These are phyloP conservation scores for Perca flavescens DNA, from an alignment of 2,113 vertebrate genomes.

Conservation along the genomic window DNA sequence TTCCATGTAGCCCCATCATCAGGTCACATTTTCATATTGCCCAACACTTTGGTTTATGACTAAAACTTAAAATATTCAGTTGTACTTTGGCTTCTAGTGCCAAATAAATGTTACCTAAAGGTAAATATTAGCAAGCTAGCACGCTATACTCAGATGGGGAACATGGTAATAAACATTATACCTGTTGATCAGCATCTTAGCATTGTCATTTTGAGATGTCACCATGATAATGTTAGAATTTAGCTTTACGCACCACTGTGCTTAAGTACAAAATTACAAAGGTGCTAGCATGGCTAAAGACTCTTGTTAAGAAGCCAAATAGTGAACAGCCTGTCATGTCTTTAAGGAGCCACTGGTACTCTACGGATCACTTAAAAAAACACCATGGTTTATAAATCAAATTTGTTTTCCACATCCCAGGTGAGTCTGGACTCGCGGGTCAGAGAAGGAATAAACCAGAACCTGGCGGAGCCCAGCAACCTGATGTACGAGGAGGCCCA, in stretches of 20 bases:
- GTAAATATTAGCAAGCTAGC: neutral
- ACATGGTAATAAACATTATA: neutral
- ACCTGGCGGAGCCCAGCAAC: slow-evolving; percentile 91
- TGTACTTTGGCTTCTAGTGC: too few species aligned
- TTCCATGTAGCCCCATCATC: neutral
- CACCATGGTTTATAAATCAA: too few species aligned
- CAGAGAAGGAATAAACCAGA: slow-evolving; percentile 94
- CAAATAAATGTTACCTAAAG: neutral
- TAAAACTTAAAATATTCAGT: too few species aligned
- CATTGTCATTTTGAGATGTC: neutral
- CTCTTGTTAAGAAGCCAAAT: too few species aligned
- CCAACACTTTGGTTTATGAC: too few species aligned
- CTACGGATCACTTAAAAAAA: neutral
- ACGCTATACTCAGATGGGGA: neutral
- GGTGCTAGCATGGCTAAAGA: too few species aligned
- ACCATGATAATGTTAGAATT: neutral
- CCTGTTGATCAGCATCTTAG: neutral
- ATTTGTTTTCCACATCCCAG: slow-evolving; percentile 73
- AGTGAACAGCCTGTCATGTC: neutral
- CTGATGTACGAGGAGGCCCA: slow-evolving; percentile 96
- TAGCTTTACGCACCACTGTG: neutral
- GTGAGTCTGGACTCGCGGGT: slow-evolving; percentile 98
- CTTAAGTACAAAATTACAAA: too few species aligned
- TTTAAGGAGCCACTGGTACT: neutral
- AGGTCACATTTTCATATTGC: too few species aligned